Evolutionary conservation across 2,797 vertebrate genomes (phyloP).

Genomic region (Morelia viridis): DNA sequence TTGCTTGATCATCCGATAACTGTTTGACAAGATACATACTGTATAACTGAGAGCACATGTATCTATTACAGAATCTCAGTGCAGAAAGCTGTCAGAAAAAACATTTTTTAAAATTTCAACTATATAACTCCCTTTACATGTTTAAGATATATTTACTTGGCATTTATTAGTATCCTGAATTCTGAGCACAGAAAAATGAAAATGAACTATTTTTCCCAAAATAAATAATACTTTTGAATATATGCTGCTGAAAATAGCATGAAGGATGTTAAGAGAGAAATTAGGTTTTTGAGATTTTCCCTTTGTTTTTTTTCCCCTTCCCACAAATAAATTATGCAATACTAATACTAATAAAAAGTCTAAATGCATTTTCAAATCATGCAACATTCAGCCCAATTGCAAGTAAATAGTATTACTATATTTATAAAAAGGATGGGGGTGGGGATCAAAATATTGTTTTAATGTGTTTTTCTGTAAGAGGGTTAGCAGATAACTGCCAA

Average conservation of each 20-base stretch:
- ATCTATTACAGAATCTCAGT: conserved; percentile 71
- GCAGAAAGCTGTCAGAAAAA: conserved; percentile 81
- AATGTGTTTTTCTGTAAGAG: neutral
- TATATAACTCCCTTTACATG: conserved; percentile 75
- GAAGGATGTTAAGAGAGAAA: neutral
- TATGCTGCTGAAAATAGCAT: conserved; percentile 74
- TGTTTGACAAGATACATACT: conserved; percentile 77
- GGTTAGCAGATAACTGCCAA: neutral
- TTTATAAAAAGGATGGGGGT: neutral
- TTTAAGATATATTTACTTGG: conserved; percentile 78
- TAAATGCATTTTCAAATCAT: neutral
- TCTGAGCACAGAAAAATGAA: conserved; percentile 75
- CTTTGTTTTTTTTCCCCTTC: neutral
- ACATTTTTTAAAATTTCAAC: conserved; percentile 74
- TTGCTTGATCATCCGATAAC: conserved; percentile 63
- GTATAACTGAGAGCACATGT: conserved; percentile 77
- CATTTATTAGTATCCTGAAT: conserved; percentile 79
- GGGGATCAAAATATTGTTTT: neutral
- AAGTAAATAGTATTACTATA: neutral
- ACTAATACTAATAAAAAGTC: neutral
- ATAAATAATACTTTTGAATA: conserved; percentile 56
- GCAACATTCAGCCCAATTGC: neutral
- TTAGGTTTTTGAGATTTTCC: neutral
- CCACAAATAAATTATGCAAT: neutral
- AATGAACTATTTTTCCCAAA: conserved; percentile 70